phyloP scores from a whole-genome alignment of 2,113 vertebrate genomes.

The Aplodontia rufa region DNA sequence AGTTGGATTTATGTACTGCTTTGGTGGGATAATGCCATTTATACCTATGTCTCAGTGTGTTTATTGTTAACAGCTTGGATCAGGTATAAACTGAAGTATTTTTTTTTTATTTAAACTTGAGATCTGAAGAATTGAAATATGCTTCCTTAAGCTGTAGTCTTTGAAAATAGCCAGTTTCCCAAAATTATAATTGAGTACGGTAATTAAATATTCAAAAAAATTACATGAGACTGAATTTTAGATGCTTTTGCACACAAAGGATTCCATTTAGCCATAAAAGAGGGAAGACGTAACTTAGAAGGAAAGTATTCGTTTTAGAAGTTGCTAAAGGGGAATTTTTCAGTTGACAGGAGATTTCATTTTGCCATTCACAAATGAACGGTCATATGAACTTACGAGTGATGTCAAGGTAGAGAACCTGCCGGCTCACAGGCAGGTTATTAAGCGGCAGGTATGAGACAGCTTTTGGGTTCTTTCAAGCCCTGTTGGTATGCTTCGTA shows the following conservation, averaged over 20 bases:
- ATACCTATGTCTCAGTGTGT: background rate
- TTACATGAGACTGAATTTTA: background rate
- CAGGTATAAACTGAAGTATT: background rate
- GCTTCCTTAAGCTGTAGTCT: conserved; percentile 11
- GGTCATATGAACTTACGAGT: background rate
- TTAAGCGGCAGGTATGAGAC: background rate
- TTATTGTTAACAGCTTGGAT: background rate
- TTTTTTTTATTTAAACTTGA: background rate
- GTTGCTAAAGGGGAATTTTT: conserved; percentile 35
- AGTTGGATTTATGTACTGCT: background rate
- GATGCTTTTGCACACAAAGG: background rate
- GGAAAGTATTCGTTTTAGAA: conserved; percentile 18
- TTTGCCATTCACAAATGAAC: conserved; percentile 18
- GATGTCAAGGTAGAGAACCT: background rate
- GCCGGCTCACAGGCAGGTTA: background rate
- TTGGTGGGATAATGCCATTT: background rate
- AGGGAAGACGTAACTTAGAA: conserved; percentile 31
- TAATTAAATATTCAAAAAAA: conserved; percentile 8
- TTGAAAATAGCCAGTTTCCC: conserved; percentile 31
- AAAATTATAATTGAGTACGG: background rate
- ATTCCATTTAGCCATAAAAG: background rate
- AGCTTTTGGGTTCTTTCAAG: background rate
- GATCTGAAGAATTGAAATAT: conserved; percentile 10
- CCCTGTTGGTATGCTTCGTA: background rate
- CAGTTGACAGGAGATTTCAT: background rate